Evolutionary conservation across 1,140 invertebrate genomes (phyloP).

Genomic region (Orchestia grillus): DNA sequence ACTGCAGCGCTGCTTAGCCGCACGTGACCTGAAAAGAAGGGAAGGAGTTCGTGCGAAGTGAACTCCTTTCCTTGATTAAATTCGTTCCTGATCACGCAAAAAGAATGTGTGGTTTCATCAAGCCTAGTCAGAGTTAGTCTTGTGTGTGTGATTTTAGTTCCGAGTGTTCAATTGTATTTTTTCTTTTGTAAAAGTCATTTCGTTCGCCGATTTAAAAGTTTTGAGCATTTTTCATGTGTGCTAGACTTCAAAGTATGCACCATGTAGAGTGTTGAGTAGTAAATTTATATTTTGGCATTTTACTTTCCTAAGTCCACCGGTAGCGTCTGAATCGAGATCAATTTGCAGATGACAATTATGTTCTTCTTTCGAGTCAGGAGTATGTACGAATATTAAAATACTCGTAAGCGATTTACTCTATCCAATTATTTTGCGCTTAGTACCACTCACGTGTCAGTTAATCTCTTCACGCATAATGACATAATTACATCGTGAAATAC

Average conservation of each 20-base stretch:
- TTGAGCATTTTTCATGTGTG: no score
- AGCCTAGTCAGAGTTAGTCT: no score
- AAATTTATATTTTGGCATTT: no score
- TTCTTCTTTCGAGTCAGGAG: not conserved
- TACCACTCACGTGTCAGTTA: not conserved
- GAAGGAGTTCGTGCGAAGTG: not conserved
- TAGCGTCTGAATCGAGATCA: not conserved
- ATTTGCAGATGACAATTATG: not conserved
- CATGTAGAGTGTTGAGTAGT: no score
- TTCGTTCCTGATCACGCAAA: not conserved
- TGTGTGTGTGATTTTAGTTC: no score
- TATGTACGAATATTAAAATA: not conserved
- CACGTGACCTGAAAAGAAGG: not conserved
- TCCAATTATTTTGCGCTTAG: not conserved
- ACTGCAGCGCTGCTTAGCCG: not conserved
- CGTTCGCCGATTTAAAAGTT: no score
- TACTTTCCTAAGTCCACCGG: no score
- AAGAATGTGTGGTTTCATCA: not conserved
- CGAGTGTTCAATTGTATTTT: no score
- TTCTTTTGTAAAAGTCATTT: no score
- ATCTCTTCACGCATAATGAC: not conserved
- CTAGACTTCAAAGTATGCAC: no score
- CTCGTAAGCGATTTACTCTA: not conserved
- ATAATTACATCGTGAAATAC: not conserved
- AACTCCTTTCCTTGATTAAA: not conserved